Evolutionary conservation across 2,888 invertebrate genomes (phyloP).

Genomic region (Cephus pulcher): DNA sequence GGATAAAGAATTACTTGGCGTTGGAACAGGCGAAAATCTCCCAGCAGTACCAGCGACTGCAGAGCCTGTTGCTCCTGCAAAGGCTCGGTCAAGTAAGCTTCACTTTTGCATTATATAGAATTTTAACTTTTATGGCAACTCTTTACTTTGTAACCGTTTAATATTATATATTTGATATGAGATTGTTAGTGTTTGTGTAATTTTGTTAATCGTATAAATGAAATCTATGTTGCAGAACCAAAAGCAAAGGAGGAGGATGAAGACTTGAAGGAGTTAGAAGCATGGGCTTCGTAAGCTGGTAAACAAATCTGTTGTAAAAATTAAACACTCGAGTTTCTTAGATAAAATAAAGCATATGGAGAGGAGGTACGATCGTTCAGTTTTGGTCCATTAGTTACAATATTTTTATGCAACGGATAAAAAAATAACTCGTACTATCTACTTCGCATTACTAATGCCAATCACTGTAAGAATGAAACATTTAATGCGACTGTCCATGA

Average conservation of each 20-base stretch:
- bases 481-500: too few relatives aligned
- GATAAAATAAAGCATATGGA: not conserved
- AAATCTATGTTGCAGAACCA: conserved; percentile 62
- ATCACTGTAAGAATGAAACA: not conserved
- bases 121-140: not conserved
- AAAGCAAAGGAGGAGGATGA: conserved; percentile 76
- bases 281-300: conserved; percentile 77
- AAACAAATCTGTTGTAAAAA: conserved; percentile 23
- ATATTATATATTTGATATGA: not conserved
- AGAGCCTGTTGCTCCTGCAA: conserved; percentile 70
- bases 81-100: conserved; percentile 60
- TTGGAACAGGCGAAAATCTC: conserved; percentile 75
- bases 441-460: not conserved
- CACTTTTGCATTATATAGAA: conserved; percentile 9
- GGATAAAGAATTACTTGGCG: conserved; percentile 86
- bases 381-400: not conserved
- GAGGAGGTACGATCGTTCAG: not conserved
- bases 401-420: not conserved
- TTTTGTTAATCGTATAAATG: not conserved
- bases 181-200: not conserved
- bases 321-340: conserved; percentile 23
- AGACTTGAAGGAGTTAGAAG: conserved; percentile 79
- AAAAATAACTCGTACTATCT: not conserved
- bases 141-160: too few relatives aligned
- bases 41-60: conserved; percentile 78